phyloP scores from a whole-genome alignment of 2,797 vertebrate genomes.

The Pteronotus mesoamericanus region DNA sequence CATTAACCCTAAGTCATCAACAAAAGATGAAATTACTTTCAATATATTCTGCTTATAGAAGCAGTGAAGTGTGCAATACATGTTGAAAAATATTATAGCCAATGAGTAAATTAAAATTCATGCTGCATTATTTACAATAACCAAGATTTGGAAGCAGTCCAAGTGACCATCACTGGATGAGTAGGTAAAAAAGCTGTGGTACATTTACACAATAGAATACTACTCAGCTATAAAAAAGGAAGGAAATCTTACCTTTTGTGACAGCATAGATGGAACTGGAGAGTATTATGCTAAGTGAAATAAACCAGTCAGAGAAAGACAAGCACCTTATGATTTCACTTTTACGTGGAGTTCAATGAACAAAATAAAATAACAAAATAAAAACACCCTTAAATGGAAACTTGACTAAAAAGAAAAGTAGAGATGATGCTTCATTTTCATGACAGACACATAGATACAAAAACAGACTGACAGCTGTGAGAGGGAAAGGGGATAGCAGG shows the following conservation, averaged over 20 bases:
- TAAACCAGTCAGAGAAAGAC: neutral
- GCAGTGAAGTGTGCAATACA: slow-evolving; percentile 1
- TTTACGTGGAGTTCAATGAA: neutral
- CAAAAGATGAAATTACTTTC: slow-evolving; percentile 25
- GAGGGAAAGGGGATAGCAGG: neutral
- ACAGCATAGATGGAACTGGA: neutral
- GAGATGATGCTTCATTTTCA: too few relatives aligned
- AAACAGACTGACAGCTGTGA: neutral
- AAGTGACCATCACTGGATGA: neutral
- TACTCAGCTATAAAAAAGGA: neutral
- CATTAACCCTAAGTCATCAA: neutral
- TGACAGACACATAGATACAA: neutral
- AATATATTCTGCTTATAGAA: slow-evolving; percentile 33
- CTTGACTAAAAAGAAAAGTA: too few relatives aligned
- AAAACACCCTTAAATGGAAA: neutral
- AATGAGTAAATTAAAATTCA: slow-evolving; percentile 18
- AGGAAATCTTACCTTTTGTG: neutral
- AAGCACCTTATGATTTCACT: neutral
- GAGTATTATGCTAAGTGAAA: neutral
- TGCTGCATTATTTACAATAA: neutral
- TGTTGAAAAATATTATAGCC: slow-evolving; percentile 10
- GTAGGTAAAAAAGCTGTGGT: neutral
- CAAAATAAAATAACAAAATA: neutral
- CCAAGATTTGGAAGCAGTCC: neutral
- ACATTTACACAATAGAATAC: neutral